A percentile compares a stretch with the other conserved stretches of the same genome.
Evolutionary conservation across 1,140 invertebrate species (phyloP).

Genomic region (Idris sp.): DNA sequence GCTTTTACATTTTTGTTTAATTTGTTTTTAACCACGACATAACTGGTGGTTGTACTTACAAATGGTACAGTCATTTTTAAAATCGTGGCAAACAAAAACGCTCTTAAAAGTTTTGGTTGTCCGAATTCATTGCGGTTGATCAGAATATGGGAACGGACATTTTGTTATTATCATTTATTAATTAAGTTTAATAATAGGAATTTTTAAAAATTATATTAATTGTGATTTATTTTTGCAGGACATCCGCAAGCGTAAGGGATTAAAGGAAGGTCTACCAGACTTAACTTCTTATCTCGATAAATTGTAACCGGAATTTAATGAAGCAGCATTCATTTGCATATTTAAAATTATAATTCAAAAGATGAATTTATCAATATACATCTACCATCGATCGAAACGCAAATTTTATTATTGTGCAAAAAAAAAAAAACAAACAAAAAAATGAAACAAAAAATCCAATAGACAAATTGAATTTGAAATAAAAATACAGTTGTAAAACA

Average conservation of each 20-base stretch:
- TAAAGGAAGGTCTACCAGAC: conserved; percentile 98
- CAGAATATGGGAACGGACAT: conserved; percentile 79
- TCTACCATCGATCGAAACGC: conserved; percentile 70
- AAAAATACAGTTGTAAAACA: conserved; percentile 22
- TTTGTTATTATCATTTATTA: conserved; percentile 56
- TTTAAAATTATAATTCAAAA: conserved; percentile 77
- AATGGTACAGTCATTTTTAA: conserved; percentile 72
- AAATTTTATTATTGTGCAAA: conserved; percentile 72
- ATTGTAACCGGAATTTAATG: conserved; percentile 84
- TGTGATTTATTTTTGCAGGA: conserved; percentile 83
- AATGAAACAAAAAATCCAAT: conserved; percentile 53
- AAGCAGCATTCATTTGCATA: conserved; percentile 74
- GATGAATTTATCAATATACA: conserved; percentile 68
- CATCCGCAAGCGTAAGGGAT: conserved; percentile 98
- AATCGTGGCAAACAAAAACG: conserved; percentile 72
- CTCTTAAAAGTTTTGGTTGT: conserved; percentile 79
- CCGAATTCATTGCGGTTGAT: conserved; percentile 66
- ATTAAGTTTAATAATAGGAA: conserved; percentile 59
- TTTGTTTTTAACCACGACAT: conserved; percentile 69
- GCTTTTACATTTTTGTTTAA: not conserved
- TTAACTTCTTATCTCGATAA: conserved; percentile 95
- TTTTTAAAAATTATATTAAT: conserved; percentile 6
- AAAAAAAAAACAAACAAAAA: too few species aligned
- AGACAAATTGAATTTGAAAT: conserved; percentile 35
- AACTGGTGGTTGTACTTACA: conserved; percentile 69